These are phyloP conservation scores for Myiozetetes cayanensis DNA, from an alignment of 2,113 vertebrate species.

Conservation along the genomic window DNA sequence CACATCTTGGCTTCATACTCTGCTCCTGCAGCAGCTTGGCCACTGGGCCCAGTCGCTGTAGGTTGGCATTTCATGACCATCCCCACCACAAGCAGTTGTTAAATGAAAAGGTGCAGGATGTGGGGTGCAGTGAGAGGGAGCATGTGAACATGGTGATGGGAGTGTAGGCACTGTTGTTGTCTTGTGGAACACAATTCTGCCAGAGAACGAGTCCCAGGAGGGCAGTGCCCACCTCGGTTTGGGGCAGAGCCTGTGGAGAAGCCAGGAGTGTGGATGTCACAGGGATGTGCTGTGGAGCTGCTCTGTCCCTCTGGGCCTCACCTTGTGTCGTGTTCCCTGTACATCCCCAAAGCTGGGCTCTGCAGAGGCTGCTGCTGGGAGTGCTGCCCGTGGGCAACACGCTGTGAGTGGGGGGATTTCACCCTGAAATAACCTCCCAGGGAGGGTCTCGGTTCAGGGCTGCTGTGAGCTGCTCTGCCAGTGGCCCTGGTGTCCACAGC, in stretches of 20 bases:
- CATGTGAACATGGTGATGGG: accelerated
- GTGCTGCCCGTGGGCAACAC: not conserved
- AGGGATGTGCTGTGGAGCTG: not conserved
- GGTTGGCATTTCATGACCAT: not conserved
- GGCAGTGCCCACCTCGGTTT: not conserved
- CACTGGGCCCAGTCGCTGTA: not conserved
- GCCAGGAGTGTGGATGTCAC: accelerated
- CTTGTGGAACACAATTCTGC: not conserved
- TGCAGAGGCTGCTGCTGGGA: not conserved
- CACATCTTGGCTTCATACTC: not conserved
- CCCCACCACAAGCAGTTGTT: accelerated
- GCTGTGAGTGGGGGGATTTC: not conserved
- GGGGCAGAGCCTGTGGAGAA: not conserved
- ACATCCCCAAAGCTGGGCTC: not conserved
- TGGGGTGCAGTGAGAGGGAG: not conserved
- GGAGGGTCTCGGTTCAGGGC: not conserved
- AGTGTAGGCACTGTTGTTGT: not conserved
- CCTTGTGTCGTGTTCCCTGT: not conserved
- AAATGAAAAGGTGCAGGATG: not conserved
- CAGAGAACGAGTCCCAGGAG: not conserved
- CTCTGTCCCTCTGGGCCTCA: not conserved
- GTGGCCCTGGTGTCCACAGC: not conserved
- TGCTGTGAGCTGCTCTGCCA: not conserved
- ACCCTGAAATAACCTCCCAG: not conserved
- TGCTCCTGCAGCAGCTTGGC: not conserved